phyloP scores from a whole-genome alignment of 1,140 invertebrate genomes.

The Leucophenga varia region DNA sequence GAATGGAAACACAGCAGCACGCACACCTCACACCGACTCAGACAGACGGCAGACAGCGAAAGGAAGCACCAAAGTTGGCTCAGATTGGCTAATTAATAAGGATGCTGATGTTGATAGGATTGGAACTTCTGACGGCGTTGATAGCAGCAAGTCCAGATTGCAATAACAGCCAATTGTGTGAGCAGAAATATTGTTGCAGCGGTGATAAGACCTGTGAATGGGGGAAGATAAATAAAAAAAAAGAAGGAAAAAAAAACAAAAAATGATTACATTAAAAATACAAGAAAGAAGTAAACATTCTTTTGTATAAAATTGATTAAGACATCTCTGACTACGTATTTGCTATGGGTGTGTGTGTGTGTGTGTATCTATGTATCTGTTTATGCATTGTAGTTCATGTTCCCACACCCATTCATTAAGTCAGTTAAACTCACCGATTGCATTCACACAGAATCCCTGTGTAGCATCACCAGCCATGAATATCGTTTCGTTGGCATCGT shows the following conservation, averaged over 20 bases:
- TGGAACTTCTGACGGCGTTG: slow-evolving; percentile 64
- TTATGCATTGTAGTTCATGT: too few relatives aligned
- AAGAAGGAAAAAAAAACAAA: too few relatives aligned
- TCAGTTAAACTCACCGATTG: slow-evolving; percentile 39
- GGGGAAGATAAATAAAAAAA: background rate
- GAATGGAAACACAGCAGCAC: too few relatives aligned
- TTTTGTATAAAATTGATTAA: too few relatives aligned
- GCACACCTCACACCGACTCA: slow-evolving; percentile 1
- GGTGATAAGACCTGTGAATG: slow-evolving; percentile 67
- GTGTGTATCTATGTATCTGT: too few relatives aligned
- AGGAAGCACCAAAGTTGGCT: too few relatives aligned
- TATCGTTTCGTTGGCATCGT: slow-evolving; percentile 60
- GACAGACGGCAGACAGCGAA: slow-evolving; percentile 1
- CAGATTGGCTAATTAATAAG: slow-evolving; percentile 20
- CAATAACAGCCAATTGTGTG: slow-evolving; percentile 78
- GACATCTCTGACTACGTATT: too few relatives aligned
- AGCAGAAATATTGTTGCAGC: slow-evolving; percentile 80
- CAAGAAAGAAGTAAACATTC: too few relatives aligned
- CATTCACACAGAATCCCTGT: slow-evolving; percentile 72
- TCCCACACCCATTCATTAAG: too few relatives aligned
- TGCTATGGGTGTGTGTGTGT: too few relatives aligned
- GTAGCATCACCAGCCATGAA: slow-evolving; percentile 61
- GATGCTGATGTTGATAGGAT: slow-evolving; percentile 31
- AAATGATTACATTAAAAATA: too few relatives aligned
- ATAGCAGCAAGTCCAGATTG: slow-evolving; percentile 82